Conservation (phyloP, 2,888 invertebrate species). For the Erannis defoliaria region DNA sequence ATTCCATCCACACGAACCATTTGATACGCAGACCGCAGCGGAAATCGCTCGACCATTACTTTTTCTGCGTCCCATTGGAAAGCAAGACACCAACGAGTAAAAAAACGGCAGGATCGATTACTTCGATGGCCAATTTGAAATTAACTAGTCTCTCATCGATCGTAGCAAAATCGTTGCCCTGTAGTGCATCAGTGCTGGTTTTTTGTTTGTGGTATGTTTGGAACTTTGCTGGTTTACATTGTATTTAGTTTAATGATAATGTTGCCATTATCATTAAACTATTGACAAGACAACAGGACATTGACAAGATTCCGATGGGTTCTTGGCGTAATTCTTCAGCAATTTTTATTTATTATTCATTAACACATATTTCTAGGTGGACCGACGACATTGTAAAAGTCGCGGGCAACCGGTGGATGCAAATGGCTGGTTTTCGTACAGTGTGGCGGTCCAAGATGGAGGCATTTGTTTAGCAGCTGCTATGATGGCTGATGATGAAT, state of each 20-base stretch:
- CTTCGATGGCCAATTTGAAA: slow-evolving; percentile 35
- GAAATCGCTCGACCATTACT: slow-evolving; percentile 67
- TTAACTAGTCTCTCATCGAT: slow-evolving; percentile 27
- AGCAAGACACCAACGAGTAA: slow-evolving; percentile 46
- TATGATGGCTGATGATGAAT: too few species aligned
- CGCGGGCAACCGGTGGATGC: too few species aligned
- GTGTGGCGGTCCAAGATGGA: too few species aligned
- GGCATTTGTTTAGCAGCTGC: too few species aligned
- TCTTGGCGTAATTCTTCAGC: too few species aligned
- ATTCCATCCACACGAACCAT: slow-evolving; percentile 35
- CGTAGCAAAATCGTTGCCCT: slow-evolving; percentile 27
- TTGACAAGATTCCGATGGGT: not conserved
- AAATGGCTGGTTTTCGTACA: too few species aligned
- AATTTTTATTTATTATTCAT: too few species aligned
- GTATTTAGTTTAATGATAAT: slow-evolving; percentile 13
- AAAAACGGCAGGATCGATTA: slow-evolving; percentile 34
- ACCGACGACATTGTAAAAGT: too few species aligned
- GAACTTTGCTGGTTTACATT: slow-evolving; percentile 17
- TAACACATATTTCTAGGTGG: too few species aligned
- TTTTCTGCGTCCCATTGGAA: slow-evolving; percentile 63
- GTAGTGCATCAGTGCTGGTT: slow-evolving; percentile 2
- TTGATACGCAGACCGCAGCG: slow-evolving; percentile 65
- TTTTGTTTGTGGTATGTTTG: slow-evolving; percentile 28
- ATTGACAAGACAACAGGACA: too few species aligned
- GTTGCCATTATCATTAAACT: too few species aligned